Percentiles rank a stretch among this genome's conserved stretches.
phyloP scores from a whole-genome alignment of 1,140 invertebrate genomes.

The Whitmania pigra region DNA sequence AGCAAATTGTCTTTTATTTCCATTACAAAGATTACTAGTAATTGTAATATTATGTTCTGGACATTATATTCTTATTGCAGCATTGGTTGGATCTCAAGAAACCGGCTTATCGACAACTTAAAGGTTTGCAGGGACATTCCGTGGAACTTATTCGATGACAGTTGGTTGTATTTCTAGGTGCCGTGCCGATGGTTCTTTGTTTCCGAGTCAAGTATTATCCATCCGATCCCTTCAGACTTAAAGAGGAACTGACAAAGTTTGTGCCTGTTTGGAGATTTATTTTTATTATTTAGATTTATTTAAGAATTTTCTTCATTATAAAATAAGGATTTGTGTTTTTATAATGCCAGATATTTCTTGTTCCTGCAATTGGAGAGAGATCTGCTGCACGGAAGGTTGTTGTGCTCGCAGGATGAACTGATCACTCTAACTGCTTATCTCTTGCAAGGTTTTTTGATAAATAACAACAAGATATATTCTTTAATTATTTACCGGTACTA shows the following conservation, averaged over 20 bases:
- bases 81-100: conserved; percentile 13
- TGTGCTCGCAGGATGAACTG: conserved; percentile 67
- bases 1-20: conserved; percentile 20
- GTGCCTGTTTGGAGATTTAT: not conserved
- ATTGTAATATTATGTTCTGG: too few species aligned
- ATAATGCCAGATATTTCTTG: conserved; percentile 55
- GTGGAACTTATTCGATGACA: too few species aligned
- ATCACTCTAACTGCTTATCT: conserved; percentile 75
- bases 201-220: conserved; percentile 90
- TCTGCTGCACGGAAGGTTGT: conserved; percentile 73
- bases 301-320: too few species aligned
- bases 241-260: conserved; percentile 66
- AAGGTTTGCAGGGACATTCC: not conserved
- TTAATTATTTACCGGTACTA: too few species aligned
- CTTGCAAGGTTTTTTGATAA: conserved; percentile 66
- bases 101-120: conserved; percentile 3
- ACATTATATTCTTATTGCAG: not conserved
- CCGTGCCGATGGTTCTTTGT: conserved; percentile 73
- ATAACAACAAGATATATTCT: too few species aligned
- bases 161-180: conserved; percentile 47
- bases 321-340: not conserved
- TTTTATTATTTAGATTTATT: too few species aligned
- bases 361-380: conserved; percentile 81
- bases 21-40: too few species aligned
- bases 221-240: conserved; percentile 64